These are phyloP conservation scores for Drosophila bifasciata DNA, from an alignment of 1,140 invertebrate genomes.

Conservation along the genomic window DNA sequence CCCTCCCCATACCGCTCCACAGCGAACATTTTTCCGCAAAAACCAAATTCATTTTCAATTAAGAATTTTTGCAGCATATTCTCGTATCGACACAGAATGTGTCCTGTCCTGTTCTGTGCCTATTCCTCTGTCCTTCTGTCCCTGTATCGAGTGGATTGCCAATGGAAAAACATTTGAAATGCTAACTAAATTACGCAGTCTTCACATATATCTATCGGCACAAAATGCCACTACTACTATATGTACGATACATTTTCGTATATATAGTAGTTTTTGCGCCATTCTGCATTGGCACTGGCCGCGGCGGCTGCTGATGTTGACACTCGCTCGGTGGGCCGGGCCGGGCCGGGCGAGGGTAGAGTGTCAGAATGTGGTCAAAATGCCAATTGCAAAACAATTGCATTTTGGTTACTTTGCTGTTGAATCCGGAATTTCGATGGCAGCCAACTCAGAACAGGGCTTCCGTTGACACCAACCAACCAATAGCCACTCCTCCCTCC, in stretches of 20 bases:
- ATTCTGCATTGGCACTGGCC: slow-evolving; percentile 66
- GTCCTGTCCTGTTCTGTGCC: slow-evolving; percentile 18
- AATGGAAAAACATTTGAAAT: slow-evolving; percentile 64
- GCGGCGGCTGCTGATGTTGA: slow-evolving; percentile 48
- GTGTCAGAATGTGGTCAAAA: slow-evolving; percentile 83
- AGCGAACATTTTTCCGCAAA: slow-evolving; percentile 46
- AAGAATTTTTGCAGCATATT: slow-evolving; percentile 77
- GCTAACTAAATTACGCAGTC: slow-evolving; percentile 76
- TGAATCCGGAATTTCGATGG: slow-evolving; percentile 82
- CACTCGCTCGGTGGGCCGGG: slow-evolving; percentile 51
- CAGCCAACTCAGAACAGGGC: slow-evolving; percentile 64
- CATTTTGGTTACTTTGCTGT: slow-evolving; percentile 83
- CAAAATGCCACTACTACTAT: no score
- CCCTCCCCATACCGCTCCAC: no score
- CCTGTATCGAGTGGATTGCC: not conserved
- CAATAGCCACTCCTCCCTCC: not conserved
- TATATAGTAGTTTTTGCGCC: slow-evolving; percentile 72
- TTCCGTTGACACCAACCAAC: slow-evolving; percentile 71
- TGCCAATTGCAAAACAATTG: slow-evolving; percentile 83
- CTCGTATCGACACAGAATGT: slow-evolving; percentile 66
- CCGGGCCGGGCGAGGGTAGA: no score
- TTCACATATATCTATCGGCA: slow-evolving; percentile 15
- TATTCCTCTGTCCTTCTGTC: slow-evolving; percentile 30
- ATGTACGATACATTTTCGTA: slow-evolving; percentile 10
- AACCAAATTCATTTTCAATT: slow-evolving; percentile 82